Conservation (phyloP, 37 sponge, comb jelly and placozoan genomes). For the Agelas oroides region DNA sequence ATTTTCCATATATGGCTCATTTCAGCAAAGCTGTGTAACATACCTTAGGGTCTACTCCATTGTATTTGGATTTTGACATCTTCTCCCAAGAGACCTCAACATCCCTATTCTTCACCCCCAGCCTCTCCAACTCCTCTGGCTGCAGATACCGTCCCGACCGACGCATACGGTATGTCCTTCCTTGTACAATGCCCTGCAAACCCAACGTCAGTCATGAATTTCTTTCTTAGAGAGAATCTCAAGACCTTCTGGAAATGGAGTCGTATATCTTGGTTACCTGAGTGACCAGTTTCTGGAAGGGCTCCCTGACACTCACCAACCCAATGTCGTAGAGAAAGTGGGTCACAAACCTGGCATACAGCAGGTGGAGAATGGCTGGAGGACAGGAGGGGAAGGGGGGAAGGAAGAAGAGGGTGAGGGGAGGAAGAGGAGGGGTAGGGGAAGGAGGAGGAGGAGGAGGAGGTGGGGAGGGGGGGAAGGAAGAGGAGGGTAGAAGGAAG, state of each 20-base stretch:
- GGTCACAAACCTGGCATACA: conserved; percentile 90
- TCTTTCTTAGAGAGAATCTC: too few relatives aligned
- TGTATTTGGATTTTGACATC: conserved; percentile 93
- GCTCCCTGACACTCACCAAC: conserved; percentile 66
- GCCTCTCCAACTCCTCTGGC: conserved; percentile 56
- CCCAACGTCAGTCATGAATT: not conserved
- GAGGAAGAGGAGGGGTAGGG: not conserved
- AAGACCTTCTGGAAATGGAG: too few relatives aligned
- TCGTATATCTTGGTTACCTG: too few relatives aligned
- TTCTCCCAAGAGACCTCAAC: conserved; percentile 83
- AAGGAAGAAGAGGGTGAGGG: not conserved
- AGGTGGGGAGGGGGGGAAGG: not conserved
- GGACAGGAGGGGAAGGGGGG: not conserved
- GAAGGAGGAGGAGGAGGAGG: not conserved
- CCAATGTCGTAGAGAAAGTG: conserved; percentile 84
- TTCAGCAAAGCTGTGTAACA: too few relatives aligned
- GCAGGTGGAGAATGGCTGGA: conserved; percentile 82
- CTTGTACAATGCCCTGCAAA: conserved; percentile 85
- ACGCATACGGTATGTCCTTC: conserved; percentile 58
- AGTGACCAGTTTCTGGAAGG: conserved; percentile 78
- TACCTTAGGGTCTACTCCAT: conserved; percentile 83
- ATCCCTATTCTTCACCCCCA: conserved; percentile 10
- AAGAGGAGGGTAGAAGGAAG: not conserved
- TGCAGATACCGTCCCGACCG: conserved; percentile 59
- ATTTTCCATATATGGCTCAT: too few relatives aligned